Conservation (phyloP, 2,113 vertebrate species). For the Cebidichthys violaceus region DNA sequence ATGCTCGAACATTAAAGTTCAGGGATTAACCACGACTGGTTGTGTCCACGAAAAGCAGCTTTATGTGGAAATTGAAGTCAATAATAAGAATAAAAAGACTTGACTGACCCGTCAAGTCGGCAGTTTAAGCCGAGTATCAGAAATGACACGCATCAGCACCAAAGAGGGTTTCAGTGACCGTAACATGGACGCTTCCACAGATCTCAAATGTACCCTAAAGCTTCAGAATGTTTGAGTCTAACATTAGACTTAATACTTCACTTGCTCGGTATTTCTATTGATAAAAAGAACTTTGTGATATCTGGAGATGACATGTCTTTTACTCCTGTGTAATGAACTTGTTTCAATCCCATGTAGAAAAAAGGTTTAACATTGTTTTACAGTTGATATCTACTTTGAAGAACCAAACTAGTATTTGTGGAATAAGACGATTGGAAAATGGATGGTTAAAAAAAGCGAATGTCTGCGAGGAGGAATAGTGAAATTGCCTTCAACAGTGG, state of each 20-base stretch:
- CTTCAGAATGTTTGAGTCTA: neutral
- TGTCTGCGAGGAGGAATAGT: neutral
- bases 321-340: neutral
- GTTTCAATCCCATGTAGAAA: neutral
- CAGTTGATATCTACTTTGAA: neutral
- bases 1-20: neutral
- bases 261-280: neutral
- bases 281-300: conserved; percentile 3
- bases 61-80: neutral
- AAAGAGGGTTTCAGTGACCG: conserved; percentile 10
- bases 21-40: neutral
- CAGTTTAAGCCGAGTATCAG: neutral
- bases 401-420: neutral
- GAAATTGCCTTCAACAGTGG: neutral
- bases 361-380: neutral
- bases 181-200: conserved; percentile 5
- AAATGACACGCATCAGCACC: conserved; percentile 30
- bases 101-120: conserved; percentile 13
- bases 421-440: neutral
- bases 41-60: neutral
- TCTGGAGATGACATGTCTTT: neutral
- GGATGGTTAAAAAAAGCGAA: neutral
- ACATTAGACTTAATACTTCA: neutral
- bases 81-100: conserved; percentile 11
- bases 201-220: conserved; percentile 1